Evolutionary conservation across 2,113 vertebrate genomes (phyloP).

Genomic region (Vombatus ursinus): DNA sequence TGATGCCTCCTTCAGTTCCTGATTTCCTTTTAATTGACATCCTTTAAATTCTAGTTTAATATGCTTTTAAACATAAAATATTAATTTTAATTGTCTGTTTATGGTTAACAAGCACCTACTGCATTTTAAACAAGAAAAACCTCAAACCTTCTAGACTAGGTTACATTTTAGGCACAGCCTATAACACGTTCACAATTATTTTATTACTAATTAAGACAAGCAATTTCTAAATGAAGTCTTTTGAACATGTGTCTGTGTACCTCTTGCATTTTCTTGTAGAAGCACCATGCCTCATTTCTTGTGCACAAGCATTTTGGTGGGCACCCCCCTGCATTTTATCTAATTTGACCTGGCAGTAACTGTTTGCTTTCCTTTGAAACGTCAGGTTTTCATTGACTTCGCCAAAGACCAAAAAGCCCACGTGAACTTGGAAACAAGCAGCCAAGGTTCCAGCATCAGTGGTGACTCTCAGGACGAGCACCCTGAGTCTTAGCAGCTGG

Average conservation of each 20-base stretch:
- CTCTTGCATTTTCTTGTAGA: not conserved
- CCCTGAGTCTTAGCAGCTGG: conserved; percentile 22
- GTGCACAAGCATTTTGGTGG: rapidly evolving
- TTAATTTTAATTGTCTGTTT: not conserved
- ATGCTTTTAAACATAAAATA: not conserved
- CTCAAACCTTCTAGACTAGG: not conserved
- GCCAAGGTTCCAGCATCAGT: conserved; percentile 79
- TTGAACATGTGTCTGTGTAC: not conserved
- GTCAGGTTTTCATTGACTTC: conserved; percentile 97
- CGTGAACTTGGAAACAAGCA: conserved; percentile 61
- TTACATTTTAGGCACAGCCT: not conserved
- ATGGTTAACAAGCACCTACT: not conserved
- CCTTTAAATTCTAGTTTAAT: not conserved
- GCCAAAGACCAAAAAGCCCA: conserved; percentile 88
- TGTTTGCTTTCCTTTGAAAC: conserved; percentile 66
- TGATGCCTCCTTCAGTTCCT: not conserved
- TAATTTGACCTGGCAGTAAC: conserved; percentile 37
- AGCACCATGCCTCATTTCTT: not conserved
- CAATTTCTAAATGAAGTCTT: not conserved
- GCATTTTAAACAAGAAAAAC: not conserved
- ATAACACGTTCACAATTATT: not conserved
- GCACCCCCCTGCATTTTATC: not conserved
- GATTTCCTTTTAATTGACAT: not conserved
- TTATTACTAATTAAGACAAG: not conserved
- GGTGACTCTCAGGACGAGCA: conserved; percentile 74